Evolutionary conservation across 2,888 invertebrate genomes (phyloP).

Genomic region (Drosophila peninsularis): DNA sequence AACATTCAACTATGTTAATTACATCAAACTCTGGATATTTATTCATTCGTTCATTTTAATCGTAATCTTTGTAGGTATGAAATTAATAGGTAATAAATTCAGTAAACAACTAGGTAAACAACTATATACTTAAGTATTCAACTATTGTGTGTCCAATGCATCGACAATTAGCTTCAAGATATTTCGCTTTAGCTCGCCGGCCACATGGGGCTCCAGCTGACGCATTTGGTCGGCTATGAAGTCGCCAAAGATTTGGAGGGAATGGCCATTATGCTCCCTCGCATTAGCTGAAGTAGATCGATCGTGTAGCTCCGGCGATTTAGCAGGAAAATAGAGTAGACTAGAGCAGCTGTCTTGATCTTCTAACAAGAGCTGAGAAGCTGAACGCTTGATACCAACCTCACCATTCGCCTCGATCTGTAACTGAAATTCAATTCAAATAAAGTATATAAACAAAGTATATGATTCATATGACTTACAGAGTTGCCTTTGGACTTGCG

Average conservation of each 20-base stretch:
- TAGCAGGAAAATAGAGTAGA: slow-evolving; percentile 9
- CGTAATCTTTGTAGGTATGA: too few species aligned
- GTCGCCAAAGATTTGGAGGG: slow-evolving; percentile 48
- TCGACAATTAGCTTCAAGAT: slow-evolving; percentile 39
- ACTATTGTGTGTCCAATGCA: slow-evolving; percentile 25
- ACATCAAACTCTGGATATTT: neutral
- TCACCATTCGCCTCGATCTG: slow-evolving; percentile 8
- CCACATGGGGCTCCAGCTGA: slow-evolving; percentile 26
- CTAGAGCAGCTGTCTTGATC: slow-evolving; percentile 31
- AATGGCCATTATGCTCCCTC: slow-evolving; percentile 14
- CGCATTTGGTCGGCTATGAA: slow-evolving; percentile 49
- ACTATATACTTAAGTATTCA: slow-evolving; percentile 21
- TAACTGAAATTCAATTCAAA: neutral
- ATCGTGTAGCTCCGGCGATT: slow-evolving; percentile 4
- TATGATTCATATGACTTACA: slow-evolving; percentile 9
- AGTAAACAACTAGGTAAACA: too few species aligned
- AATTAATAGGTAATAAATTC: too few species aligned
- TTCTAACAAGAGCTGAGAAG: slow-evolving; percentile 15
- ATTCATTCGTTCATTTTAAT: too few species aligned
- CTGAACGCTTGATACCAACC: neutral
- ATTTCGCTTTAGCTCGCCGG: slow-evolving; percentile 35
- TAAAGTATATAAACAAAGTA: neutral
- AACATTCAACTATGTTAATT: too few species aligned
- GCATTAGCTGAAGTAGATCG: neutral
- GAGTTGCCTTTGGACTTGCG: slow-evolving; percentile 15